Percentiles rank a stretch among this genome's conserved stretches.
These are phyloP conservation scores for Pomacea maculata DNA, from an alignment of 1,140 invertebrate genomes.

Conservation along the genomic window DNA sequence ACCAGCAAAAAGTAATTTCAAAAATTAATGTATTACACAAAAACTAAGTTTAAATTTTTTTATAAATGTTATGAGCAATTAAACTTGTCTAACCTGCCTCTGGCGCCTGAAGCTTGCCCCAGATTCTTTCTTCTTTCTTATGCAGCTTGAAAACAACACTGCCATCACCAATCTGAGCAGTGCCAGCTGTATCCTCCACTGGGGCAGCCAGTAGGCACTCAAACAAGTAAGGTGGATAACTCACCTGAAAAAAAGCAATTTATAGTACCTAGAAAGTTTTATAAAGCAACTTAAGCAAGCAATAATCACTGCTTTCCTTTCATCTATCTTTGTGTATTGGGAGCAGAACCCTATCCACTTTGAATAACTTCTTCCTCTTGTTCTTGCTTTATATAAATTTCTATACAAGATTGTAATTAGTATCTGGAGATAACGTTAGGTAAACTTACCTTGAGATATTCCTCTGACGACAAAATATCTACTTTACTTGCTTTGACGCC, in stretches of 20 bases:
- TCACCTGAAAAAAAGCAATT: slow-evolving; percentile 52
- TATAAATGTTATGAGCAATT: too few species aligned
- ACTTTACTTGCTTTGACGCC: slow-evolving; percentile 62
- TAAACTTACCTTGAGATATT: slow-evolving; percentile 61
- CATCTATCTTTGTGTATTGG: too few species aligned
- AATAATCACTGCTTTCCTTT: too few species aligned
- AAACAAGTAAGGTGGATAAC: slow-evolving; percentile 63
- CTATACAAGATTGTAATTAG: too few species aligned
- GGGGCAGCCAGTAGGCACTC: slow-evolving; percentile 58
- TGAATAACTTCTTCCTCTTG: background rate
- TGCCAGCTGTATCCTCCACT: slow-evolving; percentile 55
- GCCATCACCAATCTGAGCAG: slow-evolving; percentile 61
- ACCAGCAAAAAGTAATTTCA: background rate
- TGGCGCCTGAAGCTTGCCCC: slow-evolving; percentile 51
- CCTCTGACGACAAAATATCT: slow-evolving; percentile 61
- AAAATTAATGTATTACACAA: background rate
- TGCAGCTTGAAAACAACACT: slow-evolving; percentile 59
- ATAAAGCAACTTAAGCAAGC: too few species aligned
- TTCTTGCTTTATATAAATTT: too few species aligned
- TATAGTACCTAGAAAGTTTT: slow-evolving; percentile 1
- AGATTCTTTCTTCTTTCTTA: slow-evolving; percentile 52
- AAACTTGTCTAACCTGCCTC: slow-evolving; percentile 38
- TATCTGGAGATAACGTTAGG: too few species aligned
- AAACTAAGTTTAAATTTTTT: too few species aligned
- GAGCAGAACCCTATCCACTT: too few species aligned